phyloP scores from a whole-genome alignment of 1,140 invertebrate genomes.

The Drosophila bipectinata region DNA sequence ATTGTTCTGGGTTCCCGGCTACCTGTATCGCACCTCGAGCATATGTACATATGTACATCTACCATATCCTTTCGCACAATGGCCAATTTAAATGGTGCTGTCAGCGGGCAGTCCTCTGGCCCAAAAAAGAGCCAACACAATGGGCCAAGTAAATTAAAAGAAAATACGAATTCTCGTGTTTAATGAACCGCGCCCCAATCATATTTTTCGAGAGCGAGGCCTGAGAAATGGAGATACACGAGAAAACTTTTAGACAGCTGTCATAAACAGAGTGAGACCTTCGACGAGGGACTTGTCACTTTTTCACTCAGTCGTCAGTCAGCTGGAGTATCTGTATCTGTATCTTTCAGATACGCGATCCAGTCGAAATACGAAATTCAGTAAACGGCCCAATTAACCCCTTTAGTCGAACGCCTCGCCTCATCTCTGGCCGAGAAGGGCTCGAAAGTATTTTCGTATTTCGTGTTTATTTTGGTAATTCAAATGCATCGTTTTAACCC shows the following conservation, averaged over 20 bases:
- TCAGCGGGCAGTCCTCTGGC: slow-evolving; percentile 63
- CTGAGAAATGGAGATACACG: slow-evolving; percentile 17
- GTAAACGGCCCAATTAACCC: slow-evolving; percentile 75
- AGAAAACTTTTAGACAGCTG: slow-evolving; percentile 70
- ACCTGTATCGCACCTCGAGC: slow-evolving; percentile 36
- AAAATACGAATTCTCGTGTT: slow-evolving; percentile 65
- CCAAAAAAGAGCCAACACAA: slow-evolving; percentile 24
- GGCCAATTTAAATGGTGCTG: slow-evolving; percentile 74
- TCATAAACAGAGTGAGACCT: slow-evolving; percentile 66
- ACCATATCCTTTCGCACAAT: slow-evolving; percentile 52
- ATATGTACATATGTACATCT: slow-evolving; percentile 6
- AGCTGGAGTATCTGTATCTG: slow-evolving; percentile 7
- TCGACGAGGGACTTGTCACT: slow-evolving; percentile 43
- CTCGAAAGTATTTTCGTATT: slow-evolving; percentile 70
- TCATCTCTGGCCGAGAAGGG: slow-evolving; percentile 16
- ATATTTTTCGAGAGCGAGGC: slow-evolving; percentile 22
- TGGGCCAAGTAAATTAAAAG: slow-evolving; percentile 68
- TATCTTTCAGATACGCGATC: slow-evolving; percentile 59
- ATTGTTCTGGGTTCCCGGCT: slow-evolving; percentile 23
- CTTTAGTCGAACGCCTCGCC: slow-evolving; percentile 38
- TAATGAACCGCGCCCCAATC: slow-evolving; percentile 65
- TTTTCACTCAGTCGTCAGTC: slow-evolving; percentile 7
- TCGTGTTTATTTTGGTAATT: slow-evolving; percentile 80
- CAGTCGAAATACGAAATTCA: neutral
- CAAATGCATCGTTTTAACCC: slow-evolving; percentile 76